Evolutionary conservation across 2,888 invertebrate species (phyloP).

Genomic region (Apeira syringaria): DNA sequence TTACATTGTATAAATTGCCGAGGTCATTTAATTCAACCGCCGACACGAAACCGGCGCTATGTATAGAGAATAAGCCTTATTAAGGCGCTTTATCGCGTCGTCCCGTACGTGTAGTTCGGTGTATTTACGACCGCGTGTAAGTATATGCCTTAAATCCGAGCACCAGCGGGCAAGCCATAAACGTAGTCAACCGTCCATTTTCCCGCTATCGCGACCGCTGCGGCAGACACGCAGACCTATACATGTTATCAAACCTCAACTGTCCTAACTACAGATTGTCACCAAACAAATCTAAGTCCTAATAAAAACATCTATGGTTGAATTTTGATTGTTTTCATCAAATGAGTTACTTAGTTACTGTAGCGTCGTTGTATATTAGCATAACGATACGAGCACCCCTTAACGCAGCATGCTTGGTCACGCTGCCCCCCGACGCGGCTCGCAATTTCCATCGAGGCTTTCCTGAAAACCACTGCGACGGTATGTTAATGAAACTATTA

Average conservation of each 20-base stretch:
- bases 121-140: conserved; percentile 62
- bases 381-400: conserved; percentile 79
- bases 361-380: conserved; percentile 60
- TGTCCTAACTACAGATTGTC: conserved; percentile 27
- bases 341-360: conserved; percentile 30
- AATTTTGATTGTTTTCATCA: conserved; percentile 17
- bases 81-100: conserved; percentile 64
- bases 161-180: conserved; percentile 74
- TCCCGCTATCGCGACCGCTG: conserved; percentile 74
- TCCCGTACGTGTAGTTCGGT: conserved; percentile 52
- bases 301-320: conserved; percentile 16
- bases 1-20: conserved; percentile 21
- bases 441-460: conserved; percentile 75
- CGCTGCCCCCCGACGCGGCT: conserved; percentile 75
- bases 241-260: conserved; percentile 27
- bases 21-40: conserved; percentile 45
- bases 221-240: conserved; percentile 69
- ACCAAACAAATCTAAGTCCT: conserved; percentile 19
- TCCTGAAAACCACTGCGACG: conserved; percentile 64
- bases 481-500: conserved; percentile 46
- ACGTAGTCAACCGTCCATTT: conserved; percentile 82
- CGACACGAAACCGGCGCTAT: conserved; percentile 49
- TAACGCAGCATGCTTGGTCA: conserved; percentile 83
- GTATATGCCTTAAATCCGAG: conserved; percentile 70
- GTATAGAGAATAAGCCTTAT: conserved; percentile 69